Percentiles rank a stretch among this genome's conserved stretches.
phyloP scores from a whole-genome alignment of 1,140 invertebrate species.

The Lepidurus couesii region DNA sequence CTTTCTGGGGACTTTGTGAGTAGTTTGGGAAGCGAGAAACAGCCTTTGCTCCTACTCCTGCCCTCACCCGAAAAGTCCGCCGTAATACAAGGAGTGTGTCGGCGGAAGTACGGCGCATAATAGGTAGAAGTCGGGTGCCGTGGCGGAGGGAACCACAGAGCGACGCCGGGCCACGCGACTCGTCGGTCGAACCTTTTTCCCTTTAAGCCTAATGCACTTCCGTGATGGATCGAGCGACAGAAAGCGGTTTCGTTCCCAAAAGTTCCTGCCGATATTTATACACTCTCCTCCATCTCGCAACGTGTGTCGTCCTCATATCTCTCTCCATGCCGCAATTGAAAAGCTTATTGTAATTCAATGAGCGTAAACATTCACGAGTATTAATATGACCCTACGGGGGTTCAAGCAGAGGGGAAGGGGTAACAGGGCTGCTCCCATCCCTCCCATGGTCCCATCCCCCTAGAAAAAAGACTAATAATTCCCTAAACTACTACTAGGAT shows the following conservation, averaged over 20 bases:
- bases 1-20: background rate
- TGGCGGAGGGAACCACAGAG: background rate
- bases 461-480: background rate
- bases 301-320: background rate
- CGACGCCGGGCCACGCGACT: background rate
- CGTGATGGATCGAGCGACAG: background rate
- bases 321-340: background rate
- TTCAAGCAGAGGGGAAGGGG: background rate
- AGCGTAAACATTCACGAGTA: conserved; percentile 15
- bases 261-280: too few species aligned
- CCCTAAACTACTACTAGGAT: background rate
- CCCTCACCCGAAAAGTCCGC: too few species aligned
- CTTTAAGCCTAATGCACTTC: conserved; percentile 22
- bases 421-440: background rate
- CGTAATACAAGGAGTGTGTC: too few species aligned
- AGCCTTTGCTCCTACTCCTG: too few species aligned
- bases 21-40: too few species aligned
- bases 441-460: background rate
- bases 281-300: background rate
- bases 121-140: background rate
- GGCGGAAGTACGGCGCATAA: too few species aligned
- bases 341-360: conserved; percentile 22
- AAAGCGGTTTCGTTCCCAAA: background rate
- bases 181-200: background rate
- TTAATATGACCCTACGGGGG: background rate